These are phyloP conservation scores for Ceratotherium simum DNA, from an alignment of 2,113 vertebrate species.

Conservation along the genomic window DNA sequence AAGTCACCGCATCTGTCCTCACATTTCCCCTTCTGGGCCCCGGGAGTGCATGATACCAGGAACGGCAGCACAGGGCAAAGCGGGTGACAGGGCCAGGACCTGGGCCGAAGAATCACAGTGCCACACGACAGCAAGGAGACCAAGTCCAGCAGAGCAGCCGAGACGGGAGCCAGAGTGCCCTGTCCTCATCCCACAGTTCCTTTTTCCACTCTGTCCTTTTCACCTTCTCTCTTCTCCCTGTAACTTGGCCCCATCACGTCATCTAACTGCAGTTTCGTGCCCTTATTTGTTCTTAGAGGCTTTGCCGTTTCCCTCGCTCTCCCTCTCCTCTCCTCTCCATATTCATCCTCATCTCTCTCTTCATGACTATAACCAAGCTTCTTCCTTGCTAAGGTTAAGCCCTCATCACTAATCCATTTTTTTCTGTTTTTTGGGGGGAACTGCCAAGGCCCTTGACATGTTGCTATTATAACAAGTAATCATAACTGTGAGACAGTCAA, in stretches of 20 bases:
- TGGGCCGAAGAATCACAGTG: not conserved
- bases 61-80: not conserved
- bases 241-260: not conserved
- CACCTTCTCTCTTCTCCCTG: not conserved
- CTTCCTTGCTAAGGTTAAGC: not conserved
- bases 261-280: not conserved
- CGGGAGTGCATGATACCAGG: not conserved
- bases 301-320: not conserved
- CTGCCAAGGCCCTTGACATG: not conserved
- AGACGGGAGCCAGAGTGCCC: rapidly evolving
- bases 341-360: not conserved
- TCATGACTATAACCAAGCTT: not conserved
- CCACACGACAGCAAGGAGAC: not conserved
- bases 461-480: not conserved
- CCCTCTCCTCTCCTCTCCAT: not conserved
- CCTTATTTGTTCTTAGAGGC: not conserved
- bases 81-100: not conserved
- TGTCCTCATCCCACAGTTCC: not conserved
- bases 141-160: not conserved
- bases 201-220: not conserved
- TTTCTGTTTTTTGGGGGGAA: not conserved
- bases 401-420: not conserved
- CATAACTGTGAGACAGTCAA: not conserved
- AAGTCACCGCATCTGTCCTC: not conserved
- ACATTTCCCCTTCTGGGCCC: not conserved